Percentiles rank a stretch among this genome's conserved stretches.
phyloP scores from a whole-genome alignment of 2,797 vertebrate species.

The Amniataba percoides region DNA sequence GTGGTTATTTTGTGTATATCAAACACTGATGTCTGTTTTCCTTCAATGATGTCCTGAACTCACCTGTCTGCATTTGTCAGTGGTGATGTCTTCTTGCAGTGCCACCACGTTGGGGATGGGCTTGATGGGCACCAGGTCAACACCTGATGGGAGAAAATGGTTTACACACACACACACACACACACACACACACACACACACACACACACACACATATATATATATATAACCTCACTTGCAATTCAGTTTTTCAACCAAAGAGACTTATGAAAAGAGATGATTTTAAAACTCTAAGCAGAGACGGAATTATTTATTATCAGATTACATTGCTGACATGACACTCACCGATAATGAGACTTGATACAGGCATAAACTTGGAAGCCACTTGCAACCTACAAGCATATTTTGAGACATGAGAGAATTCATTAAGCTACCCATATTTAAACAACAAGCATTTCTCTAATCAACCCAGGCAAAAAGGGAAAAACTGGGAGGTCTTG shows the following conservation, averaged over 20 bases:
- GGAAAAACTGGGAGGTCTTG: neutral
- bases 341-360: slow-evolving; percentile 97
- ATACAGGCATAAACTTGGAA: slow-evolving; percentile 97
- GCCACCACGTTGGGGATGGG: slow-evolving; percentile 93
- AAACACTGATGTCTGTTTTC: neutral
- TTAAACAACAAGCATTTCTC: neutral
- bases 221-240: too few species aligned
- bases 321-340: slow-evolving; percentile 11
- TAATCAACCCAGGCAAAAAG: neutral
- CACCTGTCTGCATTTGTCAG: slow-evolving; percentile 95
- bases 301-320: neutral
- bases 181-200: too few species aligned
- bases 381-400: slow-evolving; percentile 93
- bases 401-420: slow-evolving; percentile 1
- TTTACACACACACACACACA: too few species aligned
- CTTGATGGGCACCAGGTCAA: slow-evolving; percentile 95
- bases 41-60: neutral
- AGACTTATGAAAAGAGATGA: neutral
- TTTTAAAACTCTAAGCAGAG: neutral
- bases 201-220: too few species aligned
- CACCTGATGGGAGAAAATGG: slow-evolving; percentile 82
- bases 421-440: neutral
- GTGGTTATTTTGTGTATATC: neutral
- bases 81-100: slow-evolving; percentile 96
- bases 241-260: too few species aligned